A percentile compares a stretch with the other conserved stretches of the same genome.
These are phyloP conservation scores for Homarus gammarus DNA, from an alignment of 2,888 invertebrate genomes.

Conservation along the genomic window DNA sequence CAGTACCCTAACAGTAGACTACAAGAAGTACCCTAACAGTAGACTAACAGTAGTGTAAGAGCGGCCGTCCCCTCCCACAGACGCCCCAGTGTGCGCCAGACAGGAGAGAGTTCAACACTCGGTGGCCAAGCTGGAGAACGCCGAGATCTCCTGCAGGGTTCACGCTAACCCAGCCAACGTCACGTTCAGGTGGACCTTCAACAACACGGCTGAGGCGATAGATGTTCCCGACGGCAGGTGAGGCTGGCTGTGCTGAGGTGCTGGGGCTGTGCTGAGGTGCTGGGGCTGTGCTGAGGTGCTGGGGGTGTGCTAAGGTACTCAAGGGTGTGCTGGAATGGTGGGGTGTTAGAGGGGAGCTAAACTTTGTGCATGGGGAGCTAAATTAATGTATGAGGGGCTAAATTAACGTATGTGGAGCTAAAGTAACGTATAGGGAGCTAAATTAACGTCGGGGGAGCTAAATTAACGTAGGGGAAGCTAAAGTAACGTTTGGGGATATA, in stretches of 20 bases:
- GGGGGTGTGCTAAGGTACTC: too few relatives aligned
- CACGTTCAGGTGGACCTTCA: slow-evolving; percentile 75
- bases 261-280: not conserved
- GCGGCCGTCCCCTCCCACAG: slow-evolving; percentile 30
- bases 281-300: not conserved
- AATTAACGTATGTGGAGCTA: too few relatives aligned
- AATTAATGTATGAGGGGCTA: too few relatives aligned
- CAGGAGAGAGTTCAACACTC: slow-evolving; percentile 67
- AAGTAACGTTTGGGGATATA: too few relatives aligned
- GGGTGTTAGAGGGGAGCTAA: too few relatives aligned
- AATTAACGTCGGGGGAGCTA: too few relatives aligned
- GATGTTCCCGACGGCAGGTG: slow-evolving; percentile 75
- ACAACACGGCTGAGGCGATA: slow-evolving; percentile 75
- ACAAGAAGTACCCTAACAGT: too few relatives aligned
- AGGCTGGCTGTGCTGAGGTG: not conserved
- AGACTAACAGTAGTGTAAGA: not conserved
- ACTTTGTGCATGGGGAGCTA: too few relatives aligned
- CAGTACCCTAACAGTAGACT: too few relatives aligned
- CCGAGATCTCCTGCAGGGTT: slow-evolving; percentile 72
- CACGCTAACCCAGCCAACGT: slow-evolving; percentile 74
- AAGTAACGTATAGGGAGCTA: too few relatives aligned
- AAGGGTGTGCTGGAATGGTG: too few relatives aligned
- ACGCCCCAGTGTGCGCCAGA: slow-evolving; percentile 72
- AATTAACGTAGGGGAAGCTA: too few relatives aligned
- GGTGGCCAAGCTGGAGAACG: slow-evolving; percentile 73